Evolutionary conservation across 2,888 invertebrate genomes (phyloP).

Genomic region (Ditula angustiorana): DNA sequence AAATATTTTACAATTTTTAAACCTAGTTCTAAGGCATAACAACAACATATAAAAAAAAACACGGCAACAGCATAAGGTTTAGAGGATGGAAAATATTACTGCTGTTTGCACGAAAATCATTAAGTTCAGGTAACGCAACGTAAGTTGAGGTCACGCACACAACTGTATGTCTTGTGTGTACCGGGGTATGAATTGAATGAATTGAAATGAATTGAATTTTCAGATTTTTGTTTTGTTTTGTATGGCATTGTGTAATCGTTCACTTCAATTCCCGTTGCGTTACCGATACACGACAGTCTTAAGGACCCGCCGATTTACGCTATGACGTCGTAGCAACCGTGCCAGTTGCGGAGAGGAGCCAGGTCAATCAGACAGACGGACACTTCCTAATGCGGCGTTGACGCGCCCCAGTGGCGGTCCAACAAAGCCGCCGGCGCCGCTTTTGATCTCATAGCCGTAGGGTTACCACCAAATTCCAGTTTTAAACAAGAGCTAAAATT

Average conservation of each 20-base stretch:
- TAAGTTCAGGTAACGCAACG: too few relatives aligned
- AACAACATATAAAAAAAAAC: too few relatives aligned
- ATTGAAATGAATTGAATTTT: too few relatives aligned
- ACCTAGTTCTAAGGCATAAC: too few relatives aligned
- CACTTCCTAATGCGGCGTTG: conserved; percentile 34
- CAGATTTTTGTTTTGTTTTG: neutral
- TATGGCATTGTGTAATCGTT: neutral
- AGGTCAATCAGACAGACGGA: conserved; percentile 36
- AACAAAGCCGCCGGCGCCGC: conserved; percentile 48
- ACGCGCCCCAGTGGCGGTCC: conserved; percentile 41
- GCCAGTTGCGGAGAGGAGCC: conserved; percentile 5
- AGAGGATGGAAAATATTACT: too few relatives aligned
- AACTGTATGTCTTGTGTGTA: too few relatives aligned
- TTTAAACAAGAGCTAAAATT: neutral
- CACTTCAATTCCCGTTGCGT: too few relatives aligned
- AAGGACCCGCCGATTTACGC: neutral
- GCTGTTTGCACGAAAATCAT: too few relatives aligned
- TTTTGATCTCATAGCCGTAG: conserved; percentile 49
- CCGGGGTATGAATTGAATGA: too few relatives aligned
- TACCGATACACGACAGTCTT: neutral
- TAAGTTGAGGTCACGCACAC: too few relatives aligned
- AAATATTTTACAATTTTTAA: too few relatives aligned
- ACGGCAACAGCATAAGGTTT: too few relatives aligned
- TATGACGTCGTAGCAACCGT: neutral
- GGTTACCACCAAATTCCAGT: conserved; percentile 40